phyloP scores from a whole-genome alignment of 2,888 invertebrate species.

The Tineola bisselliella region DNA sequence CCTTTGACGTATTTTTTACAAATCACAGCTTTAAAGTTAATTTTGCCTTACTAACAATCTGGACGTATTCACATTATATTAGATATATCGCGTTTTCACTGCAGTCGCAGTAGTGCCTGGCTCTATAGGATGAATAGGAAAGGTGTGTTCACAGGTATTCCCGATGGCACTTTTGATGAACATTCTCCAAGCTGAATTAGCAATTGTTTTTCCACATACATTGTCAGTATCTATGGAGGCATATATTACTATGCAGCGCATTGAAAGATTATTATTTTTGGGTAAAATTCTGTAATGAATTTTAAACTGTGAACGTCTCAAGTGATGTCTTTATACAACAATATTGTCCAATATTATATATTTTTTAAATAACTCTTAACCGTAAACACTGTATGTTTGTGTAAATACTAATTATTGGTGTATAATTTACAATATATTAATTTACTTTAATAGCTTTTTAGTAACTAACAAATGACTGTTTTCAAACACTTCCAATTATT shows the following conservation, averaged over 20 bases:
- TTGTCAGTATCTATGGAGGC: constrained; percentile 67
- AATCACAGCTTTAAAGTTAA: too few species aligned
- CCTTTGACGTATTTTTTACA: too few species aligned
- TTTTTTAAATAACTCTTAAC: neutral
- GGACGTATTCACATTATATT: too few species aligned
- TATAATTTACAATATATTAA: neutral
- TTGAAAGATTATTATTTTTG: constrained; percentile 64
- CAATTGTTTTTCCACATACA: constrained; percentile 63
- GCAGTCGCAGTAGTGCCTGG: too few species aligned
- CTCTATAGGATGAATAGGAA: neutral
- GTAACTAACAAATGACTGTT: neutral
- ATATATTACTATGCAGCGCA: constrained; percentile 64
- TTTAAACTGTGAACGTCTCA: neutral
- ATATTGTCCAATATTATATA: neutral
- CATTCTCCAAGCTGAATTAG: constrained; percentile 71
- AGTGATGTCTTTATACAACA: neutral
- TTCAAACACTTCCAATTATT: neutral
- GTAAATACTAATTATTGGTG: neutral
- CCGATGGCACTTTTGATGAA: constrained; percentile 81
- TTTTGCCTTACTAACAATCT: too few species aligned
- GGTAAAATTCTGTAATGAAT: constrained; percentile 57
- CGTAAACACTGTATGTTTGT: neutral
- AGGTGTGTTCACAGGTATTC: constrained; percentile 66
- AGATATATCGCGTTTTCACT: too few species aligned
- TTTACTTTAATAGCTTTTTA: neutral